Conservation (phyloP, 2,113 vertebrate genomes). For the Channa maculata region DNA sequence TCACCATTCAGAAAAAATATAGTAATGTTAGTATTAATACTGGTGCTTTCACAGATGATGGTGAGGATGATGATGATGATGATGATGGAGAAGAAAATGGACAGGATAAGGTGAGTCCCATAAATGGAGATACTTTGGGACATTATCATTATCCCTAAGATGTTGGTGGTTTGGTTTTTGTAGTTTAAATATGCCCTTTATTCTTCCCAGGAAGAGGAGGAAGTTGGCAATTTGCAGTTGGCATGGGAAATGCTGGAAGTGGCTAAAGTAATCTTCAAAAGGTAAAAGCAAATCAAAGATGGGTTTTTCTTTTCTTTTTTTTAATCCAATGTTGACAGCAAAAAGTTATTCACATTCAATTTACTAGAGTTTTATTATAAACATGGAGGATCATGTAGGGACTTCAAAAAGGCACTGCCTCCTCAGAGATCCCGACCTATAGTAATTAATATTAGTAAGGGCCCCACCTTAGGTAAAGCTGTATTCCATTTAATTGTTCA, state of each 20-base stretch:
- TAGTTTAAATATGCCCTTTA: not conserved
- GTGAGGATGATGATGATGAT: not conserved
- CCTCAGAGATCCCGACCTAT: too few species aligned
- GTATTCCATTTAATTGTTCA: not conserved
- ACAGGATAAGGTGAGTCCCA: conserved; percentile 66
- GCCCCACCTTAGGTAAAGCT: too few species aligned
- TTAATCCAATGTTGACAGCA: too few species aligned
- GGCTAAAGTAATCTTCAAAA: conserved; percentile 96
- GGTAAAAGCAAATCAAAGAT: conserved; percentile 75
- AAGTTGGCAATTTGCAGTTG: conserved; percentile 94
- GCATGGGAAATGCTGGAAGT: conserved; percentile 99
- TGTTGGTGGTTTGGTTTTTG: not conserved
- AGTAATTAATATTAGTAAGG: too few species aligned
- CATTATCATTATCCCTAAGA: too few species aligned
- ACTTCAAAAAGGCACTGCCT: too few species aligned
- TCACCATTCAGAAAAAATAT: not conserved
- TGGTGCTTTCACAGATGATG: conserved; percentile 37
- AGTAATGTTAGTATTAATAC: not conserved
- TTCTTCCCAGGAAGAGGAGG: conserved; percentile 90
- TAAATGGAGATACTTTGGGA: too few species aligned
- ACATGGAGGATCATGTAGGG: too few species aligned
- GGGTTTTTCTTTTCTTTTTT: too few species aligned
- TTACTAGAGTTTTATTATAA: too few species aligned
- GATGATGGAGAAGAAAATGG: conserved; percentile 86
- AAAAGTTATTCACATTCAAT: too few species aligned